Base-by-base conservation (phyloP, 1,140 invertebrate genomes). In the Drosophila pseudoobscura region DNA sequence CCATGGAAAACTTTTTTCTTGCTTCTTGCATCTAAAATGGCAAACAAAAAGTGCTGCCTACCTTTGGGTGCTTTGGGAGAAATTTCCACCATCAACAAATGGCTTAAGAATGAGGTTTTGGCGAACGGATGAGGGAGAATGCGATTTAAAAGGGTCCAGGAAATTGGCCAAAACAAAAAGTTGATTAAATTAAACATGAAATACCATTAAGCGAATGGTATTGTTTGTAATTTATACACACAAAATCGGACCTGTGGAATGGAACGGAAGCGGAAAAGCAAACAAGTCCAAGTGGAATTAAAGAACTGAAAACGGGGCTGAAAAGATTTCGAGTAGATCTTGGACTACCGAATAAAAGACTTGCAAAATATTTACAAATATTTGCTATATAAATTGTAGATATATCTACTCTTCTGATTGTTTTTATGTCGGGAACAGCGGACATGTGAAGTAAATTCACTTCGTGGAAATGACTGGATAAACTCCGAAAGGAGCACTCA, bases 31-130 rank as follows among this genome's bases (percentile, higher is more conserved):
- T 20, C 45, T 11, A 47, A 60, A 60, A 52, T 57, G 35, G 44
- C 26, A n/a, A 39, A 51, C 15, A 69, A 76, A 84, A 77, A 65
- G 53, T 73, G 54, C 80, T 74, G 80, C 82, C 80, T 87, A 84
- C 82, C 68, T 77, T 77, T 49, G 46, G 55, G 80, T 51, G 72
- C 46, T 24, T 20, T 9, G 31, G 8, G 31, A 31, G 17, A 43
- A 29, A 64, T 65, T 49, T 50, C 24, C 35, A 15, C 3, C 44
- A 22, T 6, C 58, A 43, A 13, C 20, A 47, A 63, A 60, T 35
- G 41, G 17, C 20, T n/a, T n/a, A 43, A 59, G 29, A 6, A 24
- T 1, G 20, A 15, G 20, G 45, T 20, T 13, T 8, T 51, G n/a
- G 29, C 13, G 13, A 20, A 47, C 6, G n/a, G 46, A 1, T 9